Conservation (phyloP, 2,888 invertebrate genomes). For the Lasioglossum villosulum region DNA sequence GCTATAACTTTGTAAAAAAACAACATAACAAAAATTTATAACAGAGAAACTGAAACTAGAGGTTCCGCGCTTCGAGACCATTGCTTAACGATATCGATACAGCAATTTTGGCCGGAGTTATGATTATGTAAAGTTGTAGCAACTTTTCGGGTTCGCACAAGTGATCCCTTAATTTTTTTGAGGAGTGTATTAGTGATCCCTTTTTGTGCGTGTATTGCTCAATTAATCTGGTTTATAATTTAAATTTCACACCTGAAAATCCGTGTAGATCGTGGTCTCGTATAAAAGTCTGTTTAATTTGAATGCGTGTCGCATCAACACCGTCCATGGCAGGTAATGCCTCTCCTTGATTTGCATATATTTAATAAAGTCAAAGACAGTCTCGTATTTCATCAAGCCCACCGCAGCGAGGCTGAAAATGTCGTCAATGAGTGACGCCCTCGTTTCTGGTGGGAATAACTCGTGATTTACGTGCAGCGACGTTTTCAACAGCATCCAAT, state of each 20-base stretch:
- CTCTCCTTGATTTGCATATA: constrained; percentile 85
- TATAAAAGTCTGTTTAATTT: constrained; percentile 82
- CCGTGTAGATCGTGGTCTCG: constrained; percentile 74
- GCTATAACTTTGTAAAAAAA: too few relatives aligned
- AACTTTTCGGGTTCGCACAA: too few relatives aligned
- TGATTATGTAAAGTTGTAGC: too few relatives aligned
- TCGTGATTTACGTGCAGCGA: constrained; percentile 73
- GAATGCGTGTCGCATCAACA: constrained; percentile 83
- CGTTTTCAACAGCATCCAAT: constrained; percentile 78
- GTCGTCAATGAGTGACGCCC: constrained; percentile 87
- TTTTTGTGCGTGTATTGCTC: background rate
- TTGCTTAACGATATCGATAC: too few relatives aligned
- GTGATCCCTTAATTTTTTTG: too few relatives aligned
- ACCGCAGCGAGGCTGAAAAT: constrained; percentile 84
- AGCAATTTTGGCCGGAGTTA: too few relatives aligned
- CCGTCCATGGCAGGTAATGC: constrained; percentile 86
- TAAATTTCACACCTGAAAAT: constrained; percentile 75
- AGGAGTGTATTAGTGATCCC: background rate
- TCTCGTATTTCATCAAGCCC: constrained; percentile 82
- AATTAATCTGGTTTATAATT: background rate
- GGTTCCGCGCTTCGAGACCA: too few relatives aligned
- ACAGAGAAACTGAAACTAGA: too few relatives aligned
- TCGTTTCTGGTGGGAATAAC: constrained; percentile 85
- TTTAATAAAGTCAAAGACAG: constrained; percentile 85
- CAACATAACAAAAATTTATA: too few relatives aligned